Base-by-base conservation (phyloP, 2,888 invertebrate genomes). In the Liodrosophila aerea region DNA sequence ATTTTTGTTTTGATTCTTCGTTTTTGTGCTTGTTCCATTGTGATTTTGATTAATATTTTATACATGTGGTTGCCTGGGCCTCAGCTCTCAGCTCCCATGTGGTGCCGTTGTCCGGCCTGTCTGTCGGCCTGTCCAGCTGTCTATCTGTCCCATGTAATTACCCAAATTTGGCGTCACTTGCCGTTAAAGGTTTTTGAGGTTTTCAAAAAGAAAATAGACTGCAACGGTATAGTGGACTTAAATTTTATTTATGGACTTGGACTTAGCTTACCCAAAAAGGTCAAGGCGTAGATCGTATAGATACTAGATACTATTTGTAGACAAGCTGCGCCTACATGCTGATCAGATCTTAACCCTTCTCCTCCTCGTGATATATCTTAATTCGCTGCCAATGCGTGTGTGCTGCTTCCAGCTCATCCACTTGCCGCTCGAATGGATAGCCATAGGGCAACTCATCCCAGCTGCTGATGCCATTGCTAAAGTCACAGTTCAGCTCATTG, bases 391-490 rank as follows among this genome's bases (percentile, higher is more conserved):
- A 65, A 45, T 43, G 56, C 1, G 56, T 45, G 46, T 76, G 62
- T 0, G 49, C 18, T 1, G 50, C 64, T 72, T 22, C 22, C 87
- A 13, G 89, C 27, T 92, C 90, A 90, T 89, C 89, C 73, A 93
- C 91, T 5, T 90, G 90, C 66, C 93, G 92, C 85, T 95, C 94
- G 76, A 95, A 92, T 61, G 95, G 95, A 91, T 92, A 95, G 44
- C 93, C 94, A 62, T 92, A 90, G 15, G 94, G 91, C 83, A 92
- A 91, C 5, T 90, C 66, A 67, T 92, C 91, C 64, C 90, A 91
- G 49, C 90, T 89, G 64, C 88, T 89, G 1, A 77, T 39, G 1
- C 70, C 74, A 5, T 43, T 45, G 15, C 59, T 59, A 8, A 80
- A 76, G 37, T 80, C 73, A 13, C 83, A 85, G 13, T 50, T 49